Evolutionary conservation across 2,888 invertebrate species (phyloP), one percentile per base, ranked within the genome.

Genomic region (Pyrgus malvae): DNA sequence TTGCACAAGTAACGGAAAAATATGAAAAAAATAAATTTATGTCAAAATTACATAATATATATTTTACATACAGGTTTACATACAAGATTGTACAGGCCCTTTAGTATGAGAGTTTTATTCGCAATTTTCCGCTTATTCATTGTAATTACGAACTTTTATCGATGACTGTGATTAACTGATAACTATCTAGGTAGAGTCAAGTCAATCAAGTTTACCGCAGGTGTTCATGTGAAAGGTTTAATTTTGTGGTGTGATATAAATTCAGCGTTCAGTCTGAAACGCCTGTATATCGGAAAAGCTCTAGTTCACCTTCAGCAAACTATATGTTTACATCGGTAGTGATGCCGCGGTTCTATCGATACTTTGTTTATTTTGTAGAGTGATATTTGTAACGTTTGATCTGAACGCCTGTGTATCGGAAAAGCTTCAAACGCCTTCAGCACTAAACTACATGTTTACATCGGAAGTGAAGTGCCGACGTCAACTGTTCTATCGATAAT

Each of bases 251-350:
- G 54, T 48, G 33, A 54, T 48, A 48, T 54, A 41, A 54, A 54
- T 48, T 46, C 54, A 54, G 33, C 25, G 54, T 46, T 54, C 46
- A 48, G 41, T 48, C 48, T 48, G 33, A 48, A 54, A 48, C 33
- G 45, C 31, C 41, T 46, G 46, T 48, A 33, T 54, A 48, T 48
- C 48, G 46, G 54, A 48, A 54, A 54, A 54, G 54, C 54, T 54
- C 46, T 46, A 48, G 41, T 54, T 53, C 53, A 38, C 35, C 54
- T 50, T 23, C 55, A 46, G 55, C 50, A 44, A 29, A 49, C 60
- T 59, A 51, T 60, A 64, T 74, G 72, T 76, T 78, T 73, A 74
- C 72, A 63, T 69, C 35, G 29, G 54, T 58, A 56, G 58, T 44
- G 55, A 48, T 12, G 11, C n/a, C 5, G 12, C 29, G 12, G 33